Evolutionary conservation across 1,140 invertebrate species (phyloP).

Genomic region (Venustaconcha ellipsiformis): DNA sequence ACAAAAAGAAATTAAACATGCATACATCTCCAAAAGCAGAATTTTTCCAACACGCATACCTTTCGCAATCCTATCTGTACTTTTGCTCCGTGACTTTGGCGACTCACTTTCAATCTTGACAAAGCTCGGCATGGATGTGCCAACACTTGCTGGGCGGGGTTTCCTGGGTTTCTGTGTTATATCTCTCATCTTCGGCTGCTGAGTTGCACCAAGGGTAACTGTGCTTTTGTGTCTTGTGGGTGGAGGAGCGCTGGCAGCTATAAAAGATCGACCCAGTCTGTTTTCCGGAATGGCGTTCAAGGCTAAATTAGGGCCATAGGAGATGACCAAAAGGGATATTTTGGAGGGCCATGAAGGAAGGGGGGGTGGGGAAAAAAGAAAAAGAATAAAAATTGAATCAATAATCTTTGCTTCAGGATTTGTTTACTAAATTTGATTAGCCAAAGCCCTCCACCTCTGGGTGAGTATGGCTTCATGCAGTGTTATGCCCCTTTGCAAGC

Average conservation of each 20-base stretch:
- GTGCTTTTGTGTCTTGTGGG: slow-evolving; percentile 53
- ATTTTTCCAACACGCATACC: slow-evolving; percentile 31
- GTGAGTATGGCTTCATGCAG: neutral
- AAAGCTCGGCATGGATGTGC: slow-evolving; percentile 59
- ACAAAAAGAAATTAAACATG: too few relatives aligned
- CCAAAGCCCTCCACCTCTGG: slow-evolving; percentile 22
- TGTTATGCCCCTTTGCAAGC: neutral
- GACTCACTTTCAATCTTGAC: slow-evolving; percentile 42
- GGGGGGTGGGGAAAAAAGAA: slow-evolving; percentile 31
- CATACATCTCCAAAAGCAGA: too few relatives aligned
- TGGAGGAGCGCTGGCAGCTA: slow-evolving; percentile 50
- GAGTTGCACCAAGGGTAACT: slow-evolving; percentile 39
- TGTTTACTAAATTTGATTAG: neutral
- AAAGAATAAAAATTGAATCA: slow-evolving; percentile 34
- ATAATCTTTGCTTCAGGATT: slow-evolving; percentile 9
- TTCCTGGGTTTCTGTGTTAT: slow-evolving; percentile 49
- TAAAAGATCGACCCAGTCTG: slow-evolving; percentile 60
- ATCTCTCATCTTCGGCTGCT: slow-evolving; percentile 49
- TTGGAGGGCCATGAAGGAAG: slow-evolving; percentile 20
- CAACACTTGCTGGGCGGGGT: slow-evolving; percentile 60
- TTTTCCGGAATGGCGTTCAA: slow-evolving; percentile 63
- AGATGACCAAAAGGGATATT: slow-evolving; percentile 17
- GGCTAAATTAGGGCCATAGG: slow-evolving; percentile 38
- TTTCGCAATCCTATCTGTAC: slow-evolving; percentile 55
- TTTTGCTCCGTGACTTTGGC: slow-evolving; percentile 52